Conservation (phyloP, 2,797 vertebrate species). For the Gila robusta region DNA sequence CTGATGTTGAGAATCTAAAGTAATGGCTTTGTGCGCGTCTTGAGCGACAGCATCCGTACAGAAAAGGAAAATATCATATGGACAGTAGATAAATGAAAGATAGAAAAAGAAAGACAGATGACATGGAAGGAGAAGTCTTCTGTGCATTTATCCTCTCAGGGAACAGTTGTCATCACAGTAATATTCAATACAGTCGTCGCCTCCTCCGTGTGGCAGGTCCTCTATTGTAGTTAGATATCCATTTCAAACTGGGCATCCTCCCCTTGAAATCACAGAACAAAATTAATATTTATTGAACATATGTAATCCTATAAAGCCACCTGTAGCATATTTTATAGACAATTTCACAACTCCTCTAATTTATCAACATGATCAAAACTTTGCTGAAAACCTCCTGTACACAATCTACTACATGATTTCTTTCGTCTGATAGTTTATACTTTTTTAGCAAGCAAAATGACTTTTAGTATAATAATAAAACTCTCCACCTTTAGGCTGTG, state of each 20-base stretch:
- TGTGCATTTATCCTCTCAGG: constrained; percentile 42
- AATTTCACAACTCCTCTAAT: neutral
- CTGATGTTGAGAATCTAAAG: constrained; percentile 48
- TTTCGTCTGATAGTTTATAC: neutral
- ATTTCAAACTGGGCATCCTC: constrained; percentile 82
- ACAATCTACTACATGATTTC: neutral
- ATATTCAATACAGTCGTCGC: constrained; percentile 37
- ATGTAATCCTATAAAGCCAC: neutral
- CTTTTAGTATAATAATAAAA: no score
- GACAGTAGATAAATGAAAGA: constrained; percentile 30
- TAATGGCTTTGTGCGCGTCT: constrained; percentile 57
- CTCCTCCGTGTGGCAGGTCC: constrained; percentile 31
- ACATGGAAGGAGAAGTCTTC: constrained; percentile 42
- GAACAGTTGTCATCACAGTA: constrained; percentile 47
- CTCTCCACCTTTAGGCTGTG: neutral
- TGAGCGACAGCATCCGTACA: constrained; percentile 49
- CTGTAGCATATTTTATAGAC: neutral
- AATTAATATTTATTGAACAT: neutral
- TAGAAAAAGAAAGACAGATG: constrained; percentile 33
- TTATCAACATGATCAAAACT: neutral
- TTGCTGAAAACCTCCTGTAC: neutral
- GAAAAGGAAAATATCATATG: constrained; percentile 21
- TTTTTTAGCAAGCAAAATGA: neutral
- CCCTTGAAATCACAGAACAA: constrained; percentile 61
- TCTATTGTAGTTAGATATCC: constrained; percentile 76